Percentiles rank a stretch among this genome's conserved stretches.
Evolutionary conservation across 2,888 invertebrate genomes (phyloP).

Genomic region (Drosophila neotestacea): DNA sequence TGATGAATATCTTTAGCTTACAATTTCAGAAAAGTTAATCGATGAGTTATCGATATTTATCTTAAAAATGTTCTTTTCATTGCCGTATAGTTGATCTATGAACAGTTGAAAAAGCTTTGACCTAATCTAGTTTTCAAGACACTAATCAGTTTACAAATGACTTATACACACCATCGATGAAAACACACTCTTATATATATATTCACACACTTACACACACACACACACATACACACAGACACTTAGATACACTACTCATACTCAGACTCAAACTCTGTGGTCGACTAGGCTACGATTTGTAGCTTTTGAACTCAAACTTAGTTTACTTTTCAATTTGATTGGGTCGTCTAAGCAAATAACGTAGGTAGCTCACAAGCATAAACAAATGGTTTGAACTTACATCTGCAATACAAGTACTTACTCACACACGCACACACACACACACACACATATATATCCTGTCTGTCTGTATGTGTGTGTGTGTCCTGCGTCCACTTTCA

Average conservation of each 20-base stretch:
- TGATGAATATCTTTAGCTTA: neutral
- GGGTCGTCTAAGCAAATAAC: slow-evolving; percentile 71
- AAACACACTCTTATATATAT: slow-evolving; percentile 1
- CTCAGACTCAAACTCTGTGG: neutral
- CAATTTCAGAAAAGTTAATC: neutral
- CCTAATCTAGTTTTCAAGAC: slow-evolving; percentile 2
- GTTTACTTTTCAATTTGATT: slow-evolving; percentile 78
- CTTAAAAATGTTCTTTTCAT: too few relatives aligned
- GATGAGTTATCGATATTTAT: neutral
- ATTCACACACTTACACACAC: neutral
- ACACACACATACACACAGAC: neutral
- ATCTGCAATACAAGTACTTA: slow-evolving; percentile 25
- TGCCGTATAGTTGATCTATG: too few relatives aligned
- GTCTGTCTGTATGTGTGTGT: slow-evolving; percentile 7
- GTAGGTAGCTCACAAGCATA: slow-evolving; percentile 62
- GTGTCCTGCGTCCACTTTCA: slow-evolving; percentile 41
- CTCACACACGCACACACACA: neutral
- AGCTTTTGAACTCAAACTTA: slow-evolving; percentile 52
- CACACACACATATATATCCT: neutral
- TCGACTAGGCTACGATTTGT: slow-evolving; percentile 31
- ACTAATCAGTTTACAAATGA: slow-evolving; percentile 23
- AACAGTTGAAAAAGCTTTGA: slow-evolving; percentile 1
- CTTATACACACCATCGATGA: slow-evolving; percentile 5
- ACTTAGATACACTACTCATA: too few relatives aligned
- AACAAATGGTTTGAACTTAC: slow-evolving; percentile 67